phyloP scores from a whole-genome alignment of 2,888 invertebrate genomes.

The Leptopilina drosophilae region DNA sequence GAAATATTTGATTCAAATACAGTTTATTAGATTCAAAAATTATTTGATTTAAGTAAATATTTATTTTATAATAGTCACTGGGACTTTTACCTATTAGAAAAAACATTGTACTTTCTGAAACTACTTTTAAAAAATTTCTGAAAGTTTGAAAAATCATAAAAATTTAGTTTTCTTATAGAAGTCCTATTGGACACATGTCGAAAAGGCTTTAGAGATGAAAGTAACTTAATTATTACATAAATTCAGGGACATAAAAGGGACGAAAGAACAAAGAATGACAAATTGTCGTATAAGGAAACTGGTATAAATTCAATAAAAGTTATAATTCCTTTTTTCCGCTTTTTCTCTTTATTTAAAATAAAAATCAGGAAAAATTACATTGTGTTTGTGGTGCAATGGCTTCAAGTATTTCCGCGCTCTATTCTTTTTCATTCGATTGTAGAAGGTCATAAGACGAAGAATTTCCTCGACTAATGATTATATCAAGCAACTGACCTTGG shows the following conservation, averaged over 20 bases:
- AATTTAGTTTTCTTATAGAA: too few relatives aligned
- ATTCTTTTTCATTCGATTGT: slow-evolving; percentile 1
- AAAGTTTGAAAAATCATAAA: too few relatives aligned
- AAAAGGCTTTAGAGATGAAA: too few relatives aligned
- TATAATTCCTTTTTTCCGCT: background rate
- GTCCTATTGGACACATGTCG: too few relatives aligned
- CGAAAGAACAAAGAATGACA: background rate
- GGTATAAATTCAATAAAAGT: background rate
- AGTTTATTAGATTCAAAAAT: too few relatives aligned
- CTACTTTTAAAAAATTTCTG: too few relatives aligned
- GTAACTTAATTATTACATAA: too few relatives aligned
- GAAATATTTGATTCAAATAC: too few relatives aligned
- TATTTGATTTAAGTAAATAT: too few relatives aligned
- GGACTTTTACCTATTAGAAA: too few relatives aligned
- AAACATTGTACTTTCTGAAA: too few relatives aligned
- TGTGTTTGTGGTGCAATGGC: slow-evolving; percentile 5
- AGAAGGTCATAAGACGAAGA: slow-evolving; percentile 21
- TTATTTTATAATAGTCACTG: too few relatives aligned
- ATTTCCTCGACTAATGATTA: slow-evolving; percentile 33
- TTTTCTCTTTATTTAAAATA: background rate
- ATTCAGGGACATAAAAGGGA: background rate
- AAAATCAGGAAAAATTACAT: background rate
- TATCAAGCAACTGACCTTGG: slow-evolving; percentile 27
- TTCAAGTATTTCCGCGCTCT: slow-evolving; percentile 10
- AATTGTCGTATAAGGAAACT: background rate